phyloP scores from a whole-genome alignment of 1,140 invertebrate genomes.

The Zaprionus camerounensis region DNA sequence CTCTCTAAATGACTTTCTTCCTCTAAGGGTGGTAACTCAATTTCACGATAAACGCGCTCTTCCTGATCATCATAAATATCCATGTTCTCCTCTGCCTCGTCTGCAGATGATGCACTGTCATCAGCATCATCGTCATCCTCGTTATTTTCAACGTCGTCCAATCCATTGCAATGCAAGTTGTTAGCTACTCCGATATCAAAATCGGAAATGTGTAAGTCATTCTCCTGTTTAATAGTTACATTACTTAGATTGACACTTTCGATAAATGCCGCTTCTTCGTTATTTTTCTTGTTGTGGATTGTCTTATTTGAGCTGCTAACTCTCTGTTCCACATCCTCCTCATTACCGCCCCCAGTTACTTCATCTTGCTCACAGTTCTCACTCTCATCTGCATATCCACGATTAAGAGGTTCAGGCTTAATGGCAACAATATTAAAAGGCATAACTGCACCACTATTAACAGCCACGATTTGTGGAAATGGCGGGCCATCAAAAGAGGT shows the following conservation, averaged over 20 bases:
- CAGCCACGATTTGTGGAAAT: conserved; percentile 64
- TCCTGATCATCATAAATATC: conserved; percentile 56
- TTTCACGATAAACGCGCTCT: conserved; percentile 70
- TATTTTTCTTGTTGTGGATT: conserved; percentile 61
- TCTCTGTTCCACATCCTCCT: neutral
- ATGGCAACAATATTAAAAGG: conserved; percentile 54
- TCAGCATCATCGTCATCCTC: conserved; percentile 55
- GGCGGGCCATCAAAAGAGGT: neutral
- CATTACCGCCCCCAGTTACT: neutral
- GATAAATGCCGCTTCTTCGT: conserved; percentile 65
- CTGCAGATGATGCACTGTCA: conserved; percentile 58
- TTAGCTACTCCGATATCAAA: conserved; percentile 25
- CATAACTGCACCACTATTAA: conserved; percentile 54
- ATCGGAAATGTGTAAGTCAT: conserved; percentile 65
- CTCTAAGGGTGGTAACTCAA: conserved; percentile 61
- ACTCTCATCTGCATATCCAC: conserved; percentile 58
- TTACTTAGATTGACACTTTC: conserved; percentile 64
- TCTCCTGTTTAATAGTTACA: conserved; percentile 72
- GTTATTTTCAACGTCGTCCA: conserved; percentile 38
- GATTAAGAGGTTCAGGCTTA: conserved; percentile 68
- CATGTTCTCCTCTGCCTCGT: conserved; percentile 68
- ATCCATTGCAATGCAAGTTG: conserved; percentile 45
- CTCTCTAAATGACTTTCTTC: conserved; percentile 1
- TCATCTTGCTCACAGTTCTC: neutral
- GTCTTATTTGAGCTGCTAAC: conserved; percentile 33